A percentile compares a stretch with the other conserved stretches of the same genome.
Conservation (phyloP, 1,140 invertebrate species). For the Rhagoletis zephyria region DNA sequence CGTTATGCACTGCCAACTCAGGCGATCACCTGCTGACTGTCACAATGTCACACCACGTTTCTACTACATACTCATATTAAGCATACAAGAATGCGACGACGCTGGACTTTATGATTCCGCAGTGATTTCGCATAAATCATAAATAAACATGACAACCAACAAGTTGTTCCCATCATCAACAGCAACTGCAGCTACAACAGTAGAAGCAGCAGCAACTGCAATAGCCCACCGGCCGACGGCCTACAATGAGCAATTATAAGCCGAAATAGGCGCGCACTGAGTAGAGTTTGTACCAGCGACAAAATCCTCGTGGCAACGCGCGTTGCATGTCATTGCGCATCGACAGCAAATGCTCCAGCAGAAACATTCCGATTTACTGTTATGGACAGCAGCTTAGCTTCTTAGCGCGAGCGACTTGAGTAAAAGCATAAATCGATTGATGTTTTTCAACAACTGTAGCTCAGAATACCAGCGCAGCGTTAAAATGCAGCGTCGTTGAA, state of each 20-base stretch:
- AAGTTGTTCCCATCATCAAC: slow-evolving; percentile 48
- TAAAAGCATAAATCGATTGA: neutral
- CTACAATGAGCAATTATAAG: slow-evolving; percentile 34
- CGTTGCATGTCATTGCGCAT: slow-evolving; percentile 41
- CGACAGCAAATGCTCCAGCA: neutral
- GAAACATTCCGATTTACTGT: slow-evolving; percentile 36
- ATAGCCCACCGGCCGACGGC: too few relatives aligned
- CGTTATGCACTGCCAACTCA: neutral
- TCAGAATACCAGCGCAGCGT: neutral
- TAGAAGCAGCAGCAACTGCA: neutral
- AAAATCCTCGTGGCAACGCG: neutral
- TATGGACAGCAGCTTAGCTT: neutral
- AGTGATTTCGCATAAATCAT: slow-evolving; percentile 51
- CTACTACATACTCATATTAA: slow-evolving; percentile 27
- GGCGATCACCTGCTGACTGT: slow-evolving; percentile 45
- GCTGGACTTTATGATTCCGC: slow-evolving; percentile 36
- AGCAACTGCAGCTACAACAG: neutral
- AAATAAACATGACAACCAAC: slow-evolving; percentile 52
- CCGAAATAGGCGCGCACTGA: slow-evolving; percentile 1
- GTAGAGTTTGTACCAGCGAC: neutral
- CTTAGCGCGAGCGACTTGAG: neutral
- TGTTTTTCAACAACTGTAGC: neutral
- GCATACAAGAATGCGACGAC: slow-evolving; percentile 4
- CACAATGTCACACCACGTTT: slow-evolving; percentile 9
- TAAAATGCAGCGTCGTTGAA: neutral